Conservation (phyloP, 2,797 vertebrate species). For the Australoheros facetus region DNA sequence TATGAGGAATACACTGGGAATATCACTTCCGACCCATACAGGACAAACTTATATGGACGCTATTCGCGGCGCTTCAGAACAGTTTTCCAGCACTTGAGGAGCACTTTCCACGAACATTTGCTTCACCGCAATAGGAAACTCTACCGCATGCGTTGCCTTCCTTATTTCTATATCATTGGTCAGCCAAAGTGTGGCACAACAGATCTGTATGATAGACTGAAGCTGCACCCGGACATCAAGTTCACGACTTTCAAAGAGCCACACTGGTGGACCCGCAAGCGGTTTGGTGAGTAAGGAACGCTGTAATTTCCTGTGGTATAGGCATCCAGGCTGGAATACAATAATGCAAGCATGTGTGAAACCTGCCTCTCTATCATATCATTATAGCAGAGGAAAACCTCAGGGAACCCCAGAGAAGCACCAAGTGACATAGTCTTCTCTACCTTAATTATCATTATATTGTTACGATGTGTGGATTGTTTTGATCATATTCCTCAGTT, state of each 20-base stretch:
- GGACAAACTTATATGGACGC: slow-evolving; percentile 88
- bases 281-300: slow-evolving; percentile 87
- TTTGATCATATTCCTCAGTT: neutral
- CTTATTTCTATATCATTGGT: slow-evolving; percentile 96
- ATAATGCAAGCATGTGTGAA: slow-evolving; percentile 38
- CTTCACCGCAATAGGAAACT: slow-evolving; percentile 78
- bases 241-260: slow-evolving; percentile 96
- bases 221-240: slow-evolving; percentile 90
- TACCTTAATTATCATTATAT: slow-evolving; percentile 2
- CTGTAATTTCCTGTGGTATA: neutral
- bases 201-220: slow-evolving; percentile 91
- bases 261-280: slow-evolving; percentile 98
- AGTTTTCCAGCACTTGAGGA: slow-evolving; percentile 88
- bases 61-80: slow-evolving; percentile 90
- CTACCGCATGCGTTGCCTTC: slow-evolving; percentile 92
- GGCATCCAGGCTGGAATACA: slow-evolving; percentile 15
- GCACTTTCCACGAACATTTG: slow-evolving; percentile 89
- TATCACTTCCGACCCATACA: slow-evolving; percentile 87
- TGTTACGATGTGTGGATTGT: neutral
- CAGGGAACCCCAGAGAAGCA: slow-evolving; percentile 19
- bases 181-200: slow-evolving; percentile 98
- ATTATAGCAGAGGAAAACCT: slow-evolving; percentile 15
- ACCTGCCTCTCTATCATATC: slow-evolving; percentile 7
- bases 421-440: slow-evolving; percentile 5
- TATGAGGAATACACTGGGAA: slow-evolving; percentile 89